Base-by-base conservation (phyloP, 37 sponge, comb jelly and placozoan species). In the Bolinopsis microptera region DNA sequence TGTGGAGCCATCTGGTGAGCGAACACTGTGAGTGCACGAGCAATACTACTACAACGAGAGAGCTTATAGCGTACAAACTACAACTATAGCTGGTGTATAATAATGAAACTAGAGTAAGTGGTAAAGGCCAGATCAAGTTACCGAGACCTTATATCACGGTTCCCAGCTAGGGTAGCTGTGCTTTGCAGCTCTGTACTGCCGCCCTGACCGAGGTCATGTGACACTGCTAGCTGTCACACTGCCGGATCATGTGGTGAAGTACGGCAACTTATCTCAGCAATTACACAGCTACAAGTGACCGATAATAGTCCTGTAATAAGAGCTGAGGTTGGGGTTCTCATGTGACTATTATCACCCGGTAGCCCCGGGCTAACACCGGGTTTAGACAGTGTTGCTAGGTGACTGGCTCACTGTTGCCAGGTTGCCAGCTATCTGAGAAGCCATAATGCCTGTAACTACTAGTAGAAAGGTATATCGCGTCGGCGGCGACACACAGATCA, bases 121-220 rank as follows among this genome's bases (percentile, higher is more conserved):
- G 80, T 77, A 77, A 77, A 77, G 80, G 36, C 35, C 80, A 36
- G 80, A 77, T 77, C 80, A 77, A 32, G 80, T 77, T 77, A 77
- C 80, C 61, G 13, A 48, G 61, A 48, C 61, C 61, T 48, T 48
- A 48, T 48, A 48, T 48, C 61, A 48, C 61, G 61, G 61, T 48
- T 48, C 13, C 61, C 9, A 13, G 61, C 9, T 48, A 48, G n/a
- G n/a, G n/a, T n/a, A n/a, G n/a, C n/a, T n/a, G 61, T 48, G 61
- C 13, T 13, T 48, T 5, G 13, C 5, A 48, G 61, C 61, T 48
- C 61, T 48, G 61, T 18, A 13, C 9, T 13, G 61, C 13, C 61
- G 5, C 61, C 61, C 61, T 13, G 13, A 48, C 61, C 9, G 61
- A 48, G n/a, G n/a, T 48, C 61, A 48, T 48, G 61, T 48, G 61